Base-by-base conservation (phyloP, 2,888 invertebrate genomes). In the Lagria hirta region DNA sequence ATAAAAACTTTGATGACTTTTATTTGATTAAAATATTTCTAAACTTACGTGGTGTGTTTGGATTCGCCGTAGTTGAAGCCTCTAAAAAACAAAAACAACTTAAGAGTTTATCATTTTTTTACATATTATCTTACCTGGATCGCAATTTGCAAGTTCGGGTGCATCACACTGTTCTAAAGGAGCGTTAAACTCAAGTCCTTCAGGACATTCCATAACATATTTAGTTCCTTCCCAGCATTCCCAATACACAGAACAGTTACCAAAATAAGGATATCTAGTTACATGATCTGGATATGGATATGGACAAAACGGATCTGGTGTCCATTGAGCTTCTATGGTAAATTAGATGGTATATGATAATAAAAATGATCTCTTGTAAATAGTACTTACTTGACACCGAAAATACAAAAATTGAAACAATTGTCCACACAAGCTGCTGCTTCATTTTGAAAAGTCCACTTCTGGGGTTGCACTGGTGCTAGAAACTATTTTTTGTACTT, bases 271-370 rank as follows among this genome's bases (percentile, higher is more conserved):
- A 11, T 27, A 35, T 13, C 24, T 14, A 2, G 36, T 36, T 8
- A 18, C 18, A n/a, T 29, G 16, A 10, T 36, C 28, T 2, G 44
- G 40, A n/a, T n/a, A n/a, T 8, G 48, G 48, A 8, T 30, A 48
- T 13, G 43, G 43, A 24, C 48, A 48, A n/a, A 21, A 18, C 7
- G 48, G 42, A 17, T 44, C 43, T 4, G 47, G 43, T 12, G 43
- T 37, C 27, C 32, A 42, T 24, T 42, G 23, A 5, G 30, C 38
- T 14, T 21, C 42, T 43, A 18, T 10, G 10, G 11, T 18, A 11
- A 8, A n/a, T n/a, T n/a, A n/a, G n/a, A 29, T 1, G 14, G 10
- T n/a, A n/a, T 15, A 4, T 13, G 13, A n/a, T n/a, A 29, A 3
- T 7, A 2, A 29, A 29, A n/a, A n/a, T n/a, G n/a, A n/a, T n/a